Base-by-base conservation (phyloP, 2,113 vertebrate genomes). In the Grallaria varia region DNA sequence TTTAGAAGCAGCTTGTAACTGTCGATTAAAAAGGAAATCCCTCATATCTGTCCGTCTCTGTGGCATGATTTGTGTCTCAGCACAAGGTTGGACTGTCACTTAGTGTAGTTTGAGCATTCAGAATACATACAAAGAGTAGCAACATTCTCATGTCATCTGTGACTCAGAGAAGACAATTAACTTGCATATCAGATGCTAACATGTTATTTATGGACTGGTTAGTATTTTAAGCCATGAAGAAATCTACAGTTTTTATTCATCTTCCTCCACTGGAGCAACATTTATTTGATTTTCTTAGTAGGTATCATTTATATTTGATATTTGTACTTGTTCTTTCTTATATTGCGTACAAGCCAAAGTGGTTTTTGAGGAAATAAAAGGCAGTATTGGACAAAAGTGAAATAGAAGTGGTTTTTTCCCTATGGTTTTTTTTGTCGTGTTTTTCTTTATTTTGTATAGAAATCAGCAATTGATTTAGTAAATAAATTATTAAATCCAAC, bases 41-140 rank as follows among this genome's bases (percentile, higher is more conserved):
- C 53, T 76, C 20, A 0, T 85, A 62, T 85, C 74, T 87, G 0
- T 62, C 40, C 53, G 79, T 69, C 87, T 93, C 77, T 87, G 64
- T 24, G 45, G 37, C 50, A 45, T 50, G 37, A 83, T 91, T 81
- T 69, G 28, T 83, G 66, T 79, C 81, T 82, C 81, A 82, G 71
- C 72, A 58, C 66, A 84, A 89, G 69, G 74, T 10, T 89, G 81
- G 62, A 73, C 80, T 84, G 87, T 80, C 94, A 81, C 71, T 93
- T 81, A 81, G 78, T 60, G 58, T 62, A 66, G 59, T 87, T 64
- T 59, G n/a, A 90, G 17, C 74, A 71, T 79, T 94, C 84, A 73
- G 28, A 76, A 4, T 53, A 33, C 30, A 67, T 62, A 52, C 37
- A 50, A 87, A n/a, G 67, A n/a, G 6, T 17, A 73, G 45, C 2